Evolutionary conservation across 2,797 vertebrate species (phyloP).

Genomic region (Helicolenus hilgendorfi): DNA sequence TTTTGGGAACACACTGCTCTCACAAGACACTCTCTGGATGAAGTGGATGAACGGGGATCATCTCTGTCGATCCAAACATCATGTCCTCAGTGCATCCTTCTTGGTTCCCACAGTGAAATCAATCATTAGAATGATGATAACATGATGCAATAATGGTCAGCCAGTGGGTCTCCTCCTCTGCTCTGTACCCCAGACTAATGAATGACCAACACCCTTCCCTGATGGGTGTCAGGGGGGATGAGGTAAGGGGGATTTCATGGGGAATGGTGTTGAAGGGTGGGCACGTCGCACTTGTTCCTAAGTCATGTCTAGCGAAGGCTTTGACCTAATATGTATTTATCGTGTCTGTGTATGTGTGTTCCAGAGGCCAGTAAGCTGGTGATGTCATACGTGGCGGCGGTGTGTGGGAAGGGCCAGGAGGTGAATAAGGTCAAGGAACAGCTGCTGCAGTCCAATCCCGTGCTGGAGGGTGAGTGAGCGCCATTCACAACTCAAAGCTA

Average conservation of each 20-base stretch:
- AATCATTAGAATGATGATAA: constrained; percentile 54
- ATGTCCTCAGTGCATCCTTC: constrained; percentile 11
- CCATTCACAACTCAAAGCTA: neutral
- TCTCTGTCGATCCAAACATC: constrained; percentile 10
- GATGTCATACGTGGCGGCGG: constrained; percentile 99
- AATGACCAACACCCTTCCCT: constrained; percentile 47
- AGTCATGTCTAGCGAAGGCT: constrained; percentile 54
- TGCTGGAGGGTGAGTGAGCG: constrained; percentile 95
- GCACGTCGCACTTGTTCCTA: constrained; percentile 30
- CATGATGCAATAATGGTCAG: constrained; percentile 74
- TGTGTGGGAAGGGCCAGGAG: constrained; percentile 99
- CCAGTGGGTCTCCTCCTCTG: constrained; percentile 1
- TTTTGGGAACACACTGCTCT: neutral
- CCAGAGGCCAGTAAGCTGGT: constrained; percentile 99
- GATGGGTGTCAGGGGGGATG: constrained; percentile 61
- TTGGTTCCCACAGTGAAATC: constrained; percentile 31
- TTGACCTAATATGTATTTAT: constrained; percentile 62
- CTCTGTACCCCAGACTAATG: constrained; percentile 20
- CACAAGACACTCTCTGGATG: neutral
- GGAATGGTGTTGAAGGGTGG: constrained; percentile 38
- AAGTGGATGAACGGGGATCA: constrained; percentile 29
- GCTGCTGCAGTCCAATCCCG: constrained; percentile 98
- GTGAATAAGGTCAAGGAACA: constrained; percentile 99
- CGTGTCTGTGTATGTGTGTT: constrained; percentile 61
- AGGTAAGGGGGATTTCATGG: constrained; percentile 75